Evolutionary conservation across 2,797 vertebrate genomes (phyloP).

Genomic region (Botia kubotai): DNA sequence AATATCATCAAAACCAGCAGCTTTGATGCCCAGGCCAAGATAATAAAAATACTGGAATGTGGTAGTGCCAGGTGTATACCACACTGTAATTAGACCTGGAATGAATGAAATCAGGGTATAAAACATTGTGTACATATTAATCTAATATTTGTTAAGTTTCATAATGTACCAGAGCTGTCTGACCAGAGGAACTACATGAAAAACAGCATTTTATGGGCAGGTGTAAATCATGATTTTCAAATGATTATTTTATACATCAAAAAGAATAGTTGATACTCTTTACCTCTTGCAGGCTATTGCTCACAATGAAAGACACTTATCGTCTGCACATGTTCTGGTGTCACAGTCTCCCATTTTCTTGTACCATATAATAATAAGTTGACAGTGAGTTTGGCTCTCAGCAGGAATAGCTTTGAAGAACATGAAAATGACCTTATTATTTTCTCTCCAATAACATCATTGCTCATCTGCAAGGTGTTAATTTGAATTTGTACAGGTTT

Average conservation of each 20-base stretch:
- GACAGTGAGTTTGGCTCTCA: slow-evolving; percentile 36
- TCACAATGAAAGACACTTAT: slow-evolving; percentile 53
- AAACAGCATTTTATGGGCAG: slow-evolving; percentile 59
- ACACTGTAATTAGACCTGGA: slow-evolving; percentile 78
- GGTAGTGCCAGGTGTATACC: slow-evolving; percentile 80
- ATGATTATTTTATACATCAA: slow-evolving; percentile 62
- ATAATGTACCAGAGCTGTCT: slow-evolving; percentile 22
- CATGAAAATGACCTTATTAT: slow-evolving; percentile 40
- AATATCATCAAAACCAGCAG: slow-evolving; percentile 76
- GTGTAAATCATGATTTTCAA: slow-evolving; percentile 61
- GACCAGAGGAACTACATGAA: slow-evolving; percentile 37
- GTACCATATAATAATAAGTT: slow-evolving; percentile 51
- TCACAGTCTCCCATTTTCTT: slow-evolving; percentile 55
- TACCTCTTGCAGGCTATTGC: slow-evolving; percentile 40
- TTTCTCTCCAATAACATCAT: slow-evolving; percentile 44
- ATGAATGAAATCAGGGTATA: slow-evolving; percentile 72
- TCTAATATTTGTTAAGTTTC: slow-evolving; percentile 59
- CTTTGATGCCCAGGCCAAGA: slow-evolving; percentile 80
- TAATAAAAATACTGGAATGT: slow-evolving; percentile 80
- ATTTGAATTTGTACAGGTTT: slow-evolving; percentile 45
- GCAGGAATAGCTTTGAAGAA: slow-evolving; percentile 34
- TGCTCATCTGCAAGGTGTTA: slow-evolving; percentile 41
- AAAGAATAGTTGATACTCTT: slow-evolving; percentile 48
- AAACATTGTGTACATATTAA: slow-evolving; percentile 73
- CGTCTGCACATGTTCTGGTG: slow-evolving; percentile 57